A percentile compares a stretch with the other conserved stretches of the same genome.
Conservation (phyloP, 2,113 vertebrate species). For the Antechinus stuartii region DNA sequence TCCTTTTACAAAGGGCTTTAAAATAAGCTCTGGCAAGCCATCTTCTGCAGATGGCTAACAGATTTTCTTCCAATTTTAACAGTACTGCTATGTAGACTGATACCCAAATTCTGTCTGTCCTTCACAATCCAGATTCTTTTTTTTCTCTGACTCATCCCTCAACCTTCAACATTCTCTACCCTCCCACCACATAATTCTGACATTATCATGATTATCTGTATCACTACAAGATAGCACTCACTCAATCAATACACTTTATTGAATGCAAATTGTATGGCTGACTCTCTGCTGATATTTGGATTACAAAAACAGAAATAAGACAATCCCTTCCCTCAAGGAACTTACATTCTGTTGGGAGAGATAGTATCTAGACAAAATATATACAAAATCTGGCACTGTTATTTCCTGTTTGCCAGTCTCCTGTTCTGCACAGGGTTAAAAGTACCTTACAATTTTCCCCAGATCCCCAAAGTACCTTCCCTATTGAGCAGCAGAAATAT, state of each 20-base stretch:
- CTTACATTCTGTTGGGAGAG: neutral
- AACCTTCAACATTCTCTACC: neutral
- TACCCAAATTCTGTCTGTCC: neutral
- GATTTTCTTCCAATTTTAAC: neutral
- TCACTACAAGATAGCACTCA: neutral
- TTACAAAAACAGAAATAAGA: neutral
- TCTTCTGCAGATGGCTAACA: conserved; percentile 3
- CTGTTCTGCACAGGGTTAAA: neutral
- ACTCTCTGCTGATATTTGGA: neutral
- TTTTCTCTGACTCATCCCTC: neutral
- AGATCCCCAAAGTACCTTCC: neutral
- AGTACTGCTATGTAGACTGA: neutral
- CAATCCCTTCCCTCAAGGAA: neutral
- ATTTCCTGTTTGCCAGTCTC: neutral
- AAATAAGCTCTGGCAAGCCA: neutral
- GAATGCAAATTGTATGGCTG: neutral
- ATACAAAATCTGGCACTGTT: neutral
- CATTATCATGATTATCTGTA: neutral
- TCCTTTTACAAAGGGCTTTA: neutral
- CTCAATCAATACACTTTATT: neutral
- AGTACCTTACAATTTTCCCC: neutral
- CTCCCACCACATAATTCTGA: neutral
- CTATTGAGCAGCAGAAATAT: neutral
- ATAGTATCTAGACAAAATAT: neutral
- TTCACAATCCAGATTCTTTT: neutral